Base-by-base conservation (phyloP, 2,113 vertebrate genomes). In the Anthoscopus minutus region DNA sequence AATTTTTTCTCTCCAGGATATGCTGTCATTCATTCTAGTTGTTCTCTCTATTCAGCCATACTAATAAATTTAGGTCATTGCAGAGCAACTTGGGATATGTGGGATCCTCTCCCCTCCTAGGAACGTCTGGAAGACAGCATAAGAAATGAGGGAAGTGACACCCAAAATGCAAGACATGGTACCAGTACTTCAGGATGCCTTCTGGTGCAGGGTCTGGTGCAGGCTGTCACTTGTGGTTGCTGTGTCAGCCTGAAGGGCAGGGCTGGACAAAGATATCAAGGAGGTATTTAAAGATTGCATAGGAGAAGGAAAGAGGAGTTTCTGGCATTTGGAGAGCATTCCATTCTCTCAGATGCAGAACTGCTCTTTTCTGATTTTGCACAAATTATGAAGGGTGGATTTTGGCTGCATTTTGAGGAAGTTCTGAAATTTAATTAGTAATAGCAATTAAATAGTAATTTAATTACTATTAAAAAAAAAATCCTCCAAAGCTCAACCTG, bases 51-150 rank as follows among this genome's bases (percentile, higher is more conserved):
- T 51, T 83, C 30, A 80, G 25, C 47, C 64, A 8, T 33, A 62
- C 66, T 73, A 62, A 73, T 74, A 44, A 73, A 25, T 77, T 51
- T 83, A 48, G 1, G 3, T 88, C 66, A n/a, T 28, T 22, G n/a
- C 0, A 0, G n/a, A 57, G 84, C 1, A 0, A 16, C 22, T 17
- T 79, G 35, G 70, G 69, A 13, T 54, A 58, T 50, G 77, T 58
- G 78, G 25, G 50, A 88, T 35, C 27, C 50, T 72, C 40, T 86
- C 33, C 92, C 14, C 76, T 81, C 44, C 73, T 30, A 28, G 60
- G 24, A 30, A 57, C 2, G 2, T 45, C 37, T 72, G 62, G 44
- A 64, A 91, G 66, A 64, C 47, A 20, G 33, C 33, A 28, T 1
- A 8, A 69, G 53, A 64, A 92, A 67, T 54, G 8, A 79, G 81